A percentile compares a stretch with the other conserved stretches of the same genome.
Conservation (phyloP, 1,140 invertebrate species). For the Drosophila pectinifera region DNA sequence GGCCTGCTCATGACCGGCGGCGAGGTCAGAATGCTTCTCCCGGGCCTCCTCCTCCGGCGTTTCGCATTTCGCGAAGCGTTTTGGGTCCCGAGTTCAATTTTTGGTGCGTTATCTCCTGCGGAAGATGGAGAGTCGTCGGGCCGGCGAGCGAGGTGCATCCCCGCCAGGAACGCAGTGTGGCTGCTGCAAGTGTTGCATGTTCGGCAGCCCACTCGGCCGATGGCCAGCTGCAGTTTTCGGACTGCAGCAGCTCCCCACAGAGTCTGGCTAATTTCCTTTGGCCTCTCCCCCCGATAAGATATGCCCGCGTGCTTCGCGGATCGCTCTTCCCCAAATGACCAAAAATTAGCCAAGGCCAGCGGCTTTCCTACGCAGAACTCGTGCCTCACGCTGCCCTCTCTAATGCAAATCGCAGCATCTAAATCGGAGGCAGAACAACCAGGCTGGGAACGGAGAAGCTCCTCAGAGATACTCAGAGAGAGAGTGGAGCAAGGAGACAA, state of each 20-base stretch:
- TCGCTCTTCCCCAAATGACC: conserved; percentile 25
- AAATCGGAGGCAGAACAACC: conserved; percentile 18
- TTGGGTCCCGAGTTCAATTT: conserved; percentile 70
- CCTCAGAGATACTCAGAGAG: conserved; percentile 1
- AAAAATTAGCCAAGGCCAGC: not conserved
- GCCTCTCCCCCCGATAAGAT: not conserved
- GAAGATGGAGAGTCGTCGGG: conserved; percentile 11
- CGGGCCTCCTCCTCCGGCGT: conserved; percentile 38
- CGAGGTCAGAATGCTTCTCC: conserved; percentile 57
- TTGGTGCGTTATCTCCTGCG: conserved; percentile 57
- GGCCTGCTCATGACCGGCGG: conserved; percentile 56
- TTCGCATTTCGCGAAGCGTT: conserved; percentile 70
- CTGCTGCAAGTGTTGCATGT: conserved; percentile 71
- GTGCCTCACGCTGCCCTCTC: conserved; percentile 38
- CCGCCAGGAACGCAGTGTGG: conserved; percentile 11
- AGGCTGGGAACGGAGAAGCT: conserved; percentile 18
- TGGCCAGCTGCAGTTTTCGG: conserved; percentile 36
- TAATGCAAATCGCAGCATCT: conserved; percentile 57
- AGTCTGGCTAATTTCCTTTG: conserved; percentile 68
- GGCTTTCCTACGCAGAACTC: conserved; percentile 17
- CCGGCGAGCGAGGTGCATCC: conserved; percentile 1
- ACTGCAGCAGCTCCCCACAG: conserved; percentile 62
- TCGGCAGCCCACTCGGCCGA: conserved; percentile 70
- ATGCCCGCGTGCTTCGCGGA: conserved; percentile 3
- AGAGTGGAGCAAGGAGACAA: conserved; percentile 31